Percentiles rank a stretch among this genome's conserved stretches.
Conservation (phyloP, 2,113 vertebrate genomes). For the Dermatemys mawii region DNA sequence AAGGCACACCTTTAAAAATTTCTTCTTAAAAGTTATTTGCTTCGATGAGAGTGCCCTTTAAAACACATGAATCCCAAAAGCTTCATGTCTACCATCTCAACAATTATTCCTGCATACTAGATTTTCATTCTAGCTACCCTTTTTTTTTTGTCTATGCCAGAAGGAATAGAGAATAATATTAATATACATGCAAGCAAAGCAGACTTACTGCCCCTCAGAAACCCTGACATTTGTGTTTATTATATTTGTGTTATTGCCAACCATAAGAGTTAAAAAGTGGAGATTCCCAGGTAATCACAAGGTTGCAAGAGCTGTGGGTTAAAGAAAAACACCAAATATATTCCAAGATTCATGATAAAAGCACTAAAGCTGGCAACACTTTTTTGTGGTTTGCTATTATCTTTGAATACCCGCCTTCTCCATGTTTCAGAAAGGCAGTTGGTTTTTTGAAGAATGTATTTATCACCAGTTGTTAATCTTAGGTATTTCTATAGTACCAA, state of each 20-base stretch:
- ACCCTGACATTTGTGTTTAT: neutral
- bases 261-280: neutral
- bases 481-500: neutral
- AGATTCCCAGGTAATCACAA: neutral
- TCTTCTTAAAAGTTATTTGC: neutral
- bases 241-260: neutral
- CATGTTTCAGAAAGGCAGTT: neutral
- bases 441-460: neutral
- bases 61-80: neutral
- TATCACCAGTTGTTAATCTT: neutral
- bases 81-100: neutral
- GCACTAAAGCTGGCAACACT: neutral
- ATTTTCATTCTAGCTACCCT: neutral
- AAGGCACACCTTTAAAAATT: neutral
- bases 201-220: neutral
- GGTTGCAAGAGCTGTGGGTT: neutral
- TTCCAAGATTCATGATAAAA: neutral
- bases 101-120: rapidly evolving
- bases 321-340: neutral
- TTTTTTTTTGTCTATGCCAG: neutral
- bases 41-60: neutral
- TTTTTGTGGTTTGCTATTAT: neutral
- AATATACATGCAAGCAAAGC: neutral
- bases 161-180: neutral
- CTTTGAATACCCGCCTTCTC: neutral